Conservation (phyloP, 2,888 invertebrate genomes). For the Byasa hedistus region DNA sequence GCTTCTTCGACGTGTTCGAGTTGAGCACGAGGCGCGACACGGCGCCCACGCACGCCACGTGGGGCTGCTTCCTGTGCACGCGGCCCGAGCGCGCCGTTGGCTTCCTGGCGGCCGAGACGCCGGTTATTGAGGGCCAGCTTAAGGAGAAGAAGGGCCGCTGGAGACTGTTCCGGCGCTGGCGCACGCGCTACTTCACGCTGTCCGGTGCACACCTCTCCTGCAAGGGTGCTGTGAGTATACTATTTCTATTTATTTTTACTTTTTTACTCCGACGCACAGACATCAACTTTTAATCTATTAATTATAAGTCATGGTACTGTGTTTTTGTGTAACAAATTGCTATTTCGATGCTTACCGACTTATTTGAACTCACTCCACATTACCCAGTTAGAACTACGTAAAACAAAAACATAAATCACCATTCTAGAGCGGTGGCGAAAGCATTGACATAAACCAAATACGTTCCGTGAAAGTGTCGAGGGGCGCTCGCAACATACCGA, state of each 20-base stretch:
- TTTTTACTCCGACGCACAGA: not conserved
- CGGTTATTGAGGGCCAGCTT: conserved; percentile 93
- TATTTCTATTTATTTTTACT: not conserved
- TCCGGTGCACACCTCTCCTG: conserved; percentile 95
- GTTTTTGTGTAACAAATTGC: no score
- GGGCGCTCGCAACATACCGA: conserved; percentile 94
- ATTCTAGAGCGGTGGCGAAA: conserved; percentile 88
- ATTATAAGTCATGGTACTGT: not conserved
- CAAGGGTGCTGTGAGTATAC: conserved; percentile 87
- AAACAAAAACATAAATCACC: not conserved
- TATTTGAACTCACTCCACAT: no score
- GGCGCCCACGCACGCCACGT: conserved; percentile 60
- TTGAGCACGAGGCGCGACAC: conserved; percentile 61
- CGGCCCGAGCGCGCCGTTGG: conserved; percentile 94
- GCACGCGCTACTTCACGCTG: conserved; percentile 95
- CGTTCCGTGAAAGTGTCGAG: conserved; percentile 96
- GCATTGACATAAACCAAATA: conserved; percentile 95
- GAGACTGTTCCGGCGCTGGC: conserved; percentile 94
- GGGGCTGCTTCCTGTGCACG: conserved; percentile 97
- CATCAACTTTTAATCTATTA: no score
- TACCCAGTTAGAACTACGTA: not conserved
- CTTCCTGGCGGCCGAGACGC: conserved; percentile 88
- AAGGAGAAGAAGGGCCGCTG: conserved; percentile 96
- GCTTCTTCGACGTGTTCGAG: conserved; percentile 96
- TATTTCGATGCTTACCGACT: no score